Conservation (phyloP, 2,113 vertebrate genomes). For the Ascaphus truei region DNA sequence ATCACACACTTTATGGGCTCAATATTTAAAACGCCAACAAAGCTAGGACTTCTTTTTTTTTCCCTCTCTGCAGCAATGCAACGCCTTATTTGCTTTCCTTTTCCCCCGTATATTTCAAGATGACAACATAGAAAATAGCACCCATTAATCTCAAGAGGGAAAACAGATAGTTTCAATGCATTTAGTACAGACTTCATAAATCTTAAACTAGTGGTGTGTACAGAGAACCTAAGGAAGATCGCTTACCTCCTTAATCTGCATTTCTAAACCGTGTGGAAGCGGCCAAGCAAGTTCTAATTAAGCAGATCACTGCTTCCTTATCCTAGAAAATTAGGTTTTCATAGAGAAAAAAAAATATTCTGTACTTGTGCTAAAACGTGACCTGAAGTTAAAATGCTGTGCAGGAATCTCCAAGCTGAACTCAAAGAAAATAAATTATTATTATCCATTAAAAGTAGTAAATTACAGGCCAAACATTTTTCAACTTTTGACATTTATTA, state of each 20-base stretch:
- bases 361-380: conserved; percentile 41
- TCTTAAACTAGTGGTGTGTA: conserved; percentile 41
- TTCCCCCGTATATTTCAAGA: conserved; percentile 44
- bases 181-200: conserved; percentile 50
- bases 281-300: conserved; percentile 71
- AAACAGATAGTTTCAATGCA: conserved; percentile 45
- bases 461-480: conserved; percentile 45
- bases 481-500: conserved; percentile 55
- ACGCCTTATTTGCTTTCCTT: conserved; percentile 43
- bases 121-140: conserved; percentile 45
- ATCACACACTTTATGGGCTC: conserved; percentile 28
- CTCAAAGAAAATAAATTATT: conserved; percentile 39
- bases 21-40: conserved; percentile 39
- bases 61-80: conserved; percentile 34
- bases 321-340: conserved; percentile 62
- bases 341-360: conserved; percentile 44
- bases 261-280: conserved; percentile 53
- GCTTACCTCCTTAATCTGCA: conserved; percentile 61
- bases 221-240: conserved; percentile 47
- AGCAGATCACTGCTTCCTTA: conserved; percentile 65
- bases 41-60: conserved; percentile 18
- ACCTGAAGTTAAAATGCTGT: conserved; percentile 46
- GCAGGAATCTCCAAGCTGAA: conserved; percentile 43
- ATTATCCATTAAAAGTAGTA: conserved; percentile 40
- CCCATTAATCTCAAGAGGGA: conserved; percentile 43